phyloP scores from a whole-genome alignment of 1,140 invertebrate genomes.

The Leptopilina boulardi region DNA sequence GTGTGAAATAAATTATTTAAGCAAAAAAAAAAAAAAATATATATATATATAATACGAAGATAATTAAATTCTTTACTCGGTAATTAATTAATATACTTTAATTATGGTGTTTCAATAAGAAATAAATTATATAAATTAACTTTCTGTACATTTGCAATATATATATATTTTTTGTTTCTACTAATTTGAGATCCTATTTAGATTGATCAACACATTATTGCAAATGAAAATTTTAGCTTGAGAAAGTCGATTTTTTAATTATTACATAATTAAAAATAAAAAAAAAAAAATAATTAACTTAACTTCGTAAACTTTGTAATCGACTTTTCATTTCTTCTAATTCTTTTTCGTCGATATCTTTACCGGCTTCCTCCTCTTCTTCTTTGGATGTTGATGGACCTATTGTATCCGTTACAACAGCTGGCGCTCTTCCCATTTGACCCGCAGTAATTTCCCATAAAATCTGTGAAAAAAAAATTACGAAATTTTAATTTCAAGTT shows the following conservation, averaged over 20 bases:
- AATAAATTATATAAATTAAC: slow-evolving; percentile 19
- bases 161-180: not conserved
- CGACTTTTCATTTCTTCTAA: slow-evolving; percentile 91
- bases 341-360: slow-evolving; percentile 86
- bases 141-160: not conserved
- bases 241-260: not conserved
- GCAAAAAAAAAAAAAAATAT: too few species aligned
- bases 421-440: slow-evolving; percentile 92
- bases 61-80: not conserved
- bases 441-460: slow-evolving; percentile 97
- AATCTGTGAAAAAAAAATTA: slow-evolving; percentile 78
- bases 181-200: slow-evolving; percentile 17
- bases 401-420: slow-evolving; percentile 82
- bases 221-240: slow-evolving; percentile 24
- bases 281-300: slow-evolving; percentile 65
- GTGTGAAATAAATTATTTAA: not conserved
- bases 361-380: slow-evolving; percentile 75
- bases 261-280: too few species aligned
- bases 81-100: not conserved
- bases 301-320: slow-evolving; percentile 89
- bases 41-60: not conserved
- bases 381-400: slow-evolving; percentile 77
- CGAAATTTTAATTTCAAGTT: slow-evolving; percentile 11
- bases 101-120: not conserved
- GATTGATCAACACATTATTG: slow-evolving; percentile 35